Evolutionary conservation across 2,888 invertebrate genomes (phyloP), one percentile per base, ranked within the genome.

Genomic region (Xestobium rufovillosum): DNA sequence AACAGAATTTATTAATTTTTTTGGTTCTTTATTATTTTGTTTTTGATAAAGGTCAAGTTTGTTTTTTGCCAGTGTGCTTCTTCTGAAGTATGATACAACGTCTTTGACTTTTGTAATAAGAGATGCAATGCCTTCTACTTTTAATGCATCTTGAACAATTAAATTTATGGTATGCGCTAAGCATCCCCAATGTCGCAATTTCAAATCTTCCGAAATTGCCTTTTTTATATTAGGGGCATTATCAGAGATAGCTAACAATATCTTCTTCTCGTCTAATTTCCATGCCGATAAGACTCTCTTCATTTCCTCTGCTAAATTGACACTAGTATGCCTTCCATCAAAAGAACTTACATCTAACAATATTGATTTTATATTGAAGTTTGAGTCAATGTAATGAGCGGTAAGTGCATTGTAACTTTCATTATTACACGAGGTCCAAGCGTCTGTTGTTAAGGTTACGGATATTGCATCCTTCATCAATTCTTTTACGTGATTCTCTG

Each of bases 391-490:
- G 39, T 44, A 57, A 44, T 56, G 53, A 4, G 29, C 43, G 9
- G 49, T 55, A 3, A 50, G 48, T 12, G 43, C 49, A 14, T 55
- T 41, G 45, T 37, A 53, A 38, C 48, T 48, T 26, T 55, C 51
- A 34, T 41, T 49, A 29, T 45, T 52, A 3, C 33, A 19, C 4
- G 57, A 59, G 10, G 54, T 54, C 56, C 56, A 55, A 32, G 49
- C 47, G 39, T 57, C 53, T 6, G 51, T 53, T 9, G 56, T 55
- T 14, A 56, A 4, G 32, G 48, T 44, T 10, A 50, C 42, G 25
- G 37, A 36, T 26, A 36, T 31, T 23, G 44, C 46, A 4, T 33
- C 33, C 26, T 36, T 33, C 10, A 32, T 9, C 4, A 15, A n/a
- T 9, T 11, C 1, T 34, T 13, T 6, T 19, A 9, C 23, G 9